Evolutionary conservation across 2,797 vertebrate species (phyloP).

Genomic region (Avahi laniger): DNA sequence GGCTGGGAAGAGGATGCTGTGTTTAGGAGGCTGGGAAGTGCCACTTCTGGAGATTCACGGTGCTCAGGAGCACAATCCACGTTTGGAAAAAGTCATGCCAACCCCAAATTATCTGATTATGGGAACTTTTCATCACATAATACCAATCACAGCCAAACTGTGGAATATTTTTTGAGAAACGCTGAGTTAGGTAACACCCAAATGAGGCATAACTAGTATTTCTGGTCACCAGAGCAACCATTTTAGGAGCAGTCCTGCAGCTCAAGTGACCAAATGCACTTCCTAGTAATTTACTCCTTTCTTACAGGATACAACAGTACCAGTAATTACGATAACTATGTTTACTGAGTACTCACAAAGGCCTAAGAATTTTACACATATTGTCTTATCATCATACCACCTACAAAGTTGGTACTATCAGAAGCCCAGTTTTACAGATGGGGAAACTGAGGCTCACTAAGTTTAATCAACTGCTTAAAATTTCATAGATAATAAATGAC

Average conservation of each 20-base stretch:
- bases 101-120: background rate
- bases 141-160: background rate
- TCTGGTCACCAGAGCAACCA: background rate
- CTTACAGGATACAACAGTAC: background rate
- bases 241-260: background rate
- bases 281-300: background rate
- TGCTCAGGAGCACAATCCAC: background rate
- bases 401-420: background rate
- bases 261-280: background rate
- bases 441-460: background rate
- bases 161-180: background rate
- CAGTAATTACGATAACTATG: background rate
- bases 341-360: background rate
- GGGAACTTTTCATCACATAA: background rate
- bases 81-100: background rate
- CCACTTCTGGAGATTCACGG: background rate
- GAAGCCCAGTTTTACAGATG: background rate
- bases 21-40: background rate
- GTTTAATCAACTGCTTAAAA: background rate
- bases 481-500: background rate
- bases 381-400: background rate
- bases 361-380: background rate
- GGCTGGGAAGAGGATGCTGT: background rate
- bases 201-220: background rate
- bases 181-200: background rate